These are phyloP conservation scores for Serripes groenlandicus DNA, from an alignment of 2,888 invertebrate genomes.

Conservation along the genomic window DNA sequence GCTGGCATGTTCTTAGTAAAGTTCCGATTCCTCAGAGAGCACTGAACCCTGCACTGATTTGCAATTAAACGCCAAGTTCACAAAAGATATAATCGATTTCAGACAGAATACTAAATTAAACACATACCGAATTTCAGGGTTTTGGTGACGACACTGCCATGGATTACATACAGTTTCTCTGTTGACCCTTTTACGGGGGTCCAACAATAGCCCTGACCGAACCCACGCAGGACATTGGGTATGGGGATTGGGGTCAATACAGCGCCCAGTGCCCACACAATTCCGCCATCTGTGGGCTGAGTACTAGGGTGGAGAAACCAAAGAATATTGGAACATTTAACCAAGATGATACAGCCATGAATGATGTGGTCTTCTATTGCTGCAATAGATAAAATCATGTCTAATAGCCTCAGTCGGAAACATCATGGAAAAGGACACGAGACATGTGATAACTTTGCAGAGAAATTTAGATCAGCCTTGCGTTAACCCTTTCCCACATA, in stretches of 20 bases:
- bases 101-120: neutral
- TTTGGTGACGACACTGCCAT: conserved; percentile 13
- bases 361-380: conserved; percentile 11
- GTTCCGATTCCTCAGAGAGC: too few relatives aligned
- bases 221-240: neutral
- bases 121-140: neutral
- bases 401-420: too few relatives aligned
- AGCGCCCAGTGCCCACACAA: neutral
- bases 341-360: conserved; percentile 5
- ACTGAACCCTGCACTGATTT: too few relatives aligned
- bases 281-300: conserved; percentile 3
- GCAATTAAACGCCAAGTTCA: neutral
- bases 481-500: too few relatives aligned
- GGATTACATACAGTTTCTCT: neutral
- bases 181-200: neutral
- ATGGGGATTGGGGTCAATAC: neutral
- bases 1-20: too few relatives aligned
- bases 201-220: neutral
- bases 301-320: neutral
- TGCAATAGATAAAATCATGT: too few relatives aligned
- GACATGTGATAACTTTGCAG: too few relatives aligned
- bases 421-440: too few relatives aligned
- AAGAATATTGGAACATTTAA: neutral
- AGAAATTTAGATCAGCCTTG: too few relatives aligned
- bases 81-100: neutral